Conservation (phyloP, 2,797 vertebrate genomes). For the Apodemus agrarius region DNA sequence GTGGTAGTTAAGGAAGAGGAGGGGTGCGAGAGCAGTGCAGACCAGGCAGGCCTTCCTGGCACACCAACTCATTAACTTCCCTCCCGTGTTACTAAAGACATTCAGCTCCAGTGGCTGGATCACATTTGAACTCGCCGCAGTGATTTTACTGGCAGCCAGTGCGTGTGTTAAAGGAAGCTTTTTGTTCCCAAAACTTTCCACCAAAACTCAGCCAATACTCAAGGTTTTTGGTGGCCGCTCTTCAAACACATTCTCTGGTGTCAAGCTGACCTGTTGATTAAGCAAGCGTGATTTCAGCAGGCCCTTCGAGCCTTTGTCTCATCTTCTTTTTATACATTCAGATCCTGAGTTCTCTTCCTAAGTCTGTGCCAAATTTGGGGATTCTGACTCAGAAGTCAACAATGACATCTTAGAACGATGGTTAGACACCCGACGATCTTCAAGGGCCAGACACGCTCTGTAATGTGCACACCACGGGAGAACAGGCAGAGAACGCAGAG, state of each 20-base stretch:
- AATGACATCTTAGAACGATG: not conserved
- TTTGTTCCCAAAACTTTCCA: not conserved
- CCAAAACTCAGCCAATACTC: not conserved
- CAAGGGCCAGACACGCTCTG: not conserved
- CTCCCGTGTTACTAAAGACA: not conserved
- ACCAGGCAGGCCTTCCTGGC: not conserved
- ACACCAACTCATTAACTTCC: not conserved
- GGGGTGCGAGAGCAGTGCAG: no score
- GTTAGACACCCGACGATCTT: not conserved
- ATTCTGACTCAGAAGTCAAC: not conserved
- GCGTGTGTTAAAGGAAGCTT: not conserved
- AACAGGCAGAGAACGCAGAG: no score
- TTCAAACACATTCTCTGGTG: not conserved
- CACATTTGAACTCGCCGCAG: not conserved
- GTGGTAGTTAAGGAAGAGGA: not conserved
- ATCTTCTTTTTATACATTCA: not conserved
- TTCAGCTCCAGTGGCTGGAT: not conserved
- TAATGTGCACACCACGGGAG: not conserved
- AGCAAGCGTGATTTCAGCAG: not conserved
- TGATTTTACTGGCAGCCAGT: not conserved
- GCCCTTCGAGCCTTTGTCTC: not conserved
- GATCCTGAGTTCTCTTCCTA: not conserved
- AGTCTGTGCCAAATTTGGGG: not conserved
- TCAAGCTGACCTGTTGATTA: not conserved
- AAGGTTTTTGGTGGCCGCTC: not conserved